Percentiles rank a stretch among this genome's conserved stretches.
Evolutionary conservation across 2,888 invertebrate genomes (phyloP).

Genomic region (Elaeidobius kamerunicus): DNA sequence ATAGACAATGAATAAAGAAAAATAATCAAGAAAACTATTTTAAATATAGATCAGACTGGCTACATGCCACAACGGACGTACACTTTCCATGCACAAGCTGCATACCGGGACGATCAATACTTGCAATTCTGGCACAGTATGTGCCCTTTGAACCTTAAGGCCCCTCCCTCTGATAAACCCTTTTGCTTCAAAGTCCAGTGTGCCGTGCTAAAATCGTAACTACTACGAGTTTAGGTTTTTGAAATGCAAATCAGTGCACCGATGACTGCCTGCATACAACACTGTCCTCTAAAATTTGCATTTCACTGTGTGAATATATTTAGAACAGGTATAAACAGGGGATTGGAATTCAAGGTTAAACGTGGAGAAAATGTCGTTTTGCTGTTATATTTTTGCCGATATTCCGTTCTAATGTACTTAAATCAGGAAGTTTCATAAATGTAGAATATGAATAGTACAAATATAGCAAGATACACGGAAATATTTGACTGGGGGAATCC

Average conservation of each 20-base stretch:
- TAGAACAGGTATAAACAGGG: constrained; percentile 20
- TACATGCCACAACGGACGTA: too few species aligned
- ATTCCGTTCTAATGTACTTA: not conserved
- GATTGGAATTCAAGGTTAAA: constrained; percentile 16
- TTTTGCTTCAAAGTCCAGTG: not conserved
- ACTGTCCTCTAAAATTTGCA: constrained; percentile 12
- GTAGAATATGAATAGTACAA: too few species aligned
- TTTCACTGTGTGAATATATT: constrained; percentile 21
- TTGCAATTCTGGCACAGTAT: constrained; percentile 20
- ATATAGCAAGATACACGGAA: too few species aligned
- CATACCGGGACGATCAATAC: constrained; percentile 25
- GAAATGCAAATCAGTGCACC: constrained; percentile 18
- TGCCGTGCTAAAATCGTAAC: constrained; percentile 6
- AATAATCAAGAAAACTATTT: too few species aligned
- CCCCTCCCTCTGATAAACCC: constrained; percentile 11
- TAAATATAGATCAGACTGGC: constrained; percentile 1
- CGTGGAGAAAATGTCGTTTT: not conserved
- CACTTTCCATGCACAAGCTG: constrained; percentile 12
- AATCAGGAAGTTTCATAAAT: not conserved
- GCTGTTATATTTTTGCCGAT: not conserved
- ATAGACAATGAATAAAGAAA: too few species aligned
- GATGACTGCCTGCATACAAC: constrained; percentile 3
- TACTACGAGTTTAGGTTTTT: constrained; percentile 7
- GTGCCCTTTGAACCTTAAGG: constrained; percentile 8
- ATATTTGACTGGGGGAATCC: too few species aligned